phyloP scores from a whole-genome alignment of 2,888 invertebrate genomes.

The Gandaritis pyraliata region DNA sequence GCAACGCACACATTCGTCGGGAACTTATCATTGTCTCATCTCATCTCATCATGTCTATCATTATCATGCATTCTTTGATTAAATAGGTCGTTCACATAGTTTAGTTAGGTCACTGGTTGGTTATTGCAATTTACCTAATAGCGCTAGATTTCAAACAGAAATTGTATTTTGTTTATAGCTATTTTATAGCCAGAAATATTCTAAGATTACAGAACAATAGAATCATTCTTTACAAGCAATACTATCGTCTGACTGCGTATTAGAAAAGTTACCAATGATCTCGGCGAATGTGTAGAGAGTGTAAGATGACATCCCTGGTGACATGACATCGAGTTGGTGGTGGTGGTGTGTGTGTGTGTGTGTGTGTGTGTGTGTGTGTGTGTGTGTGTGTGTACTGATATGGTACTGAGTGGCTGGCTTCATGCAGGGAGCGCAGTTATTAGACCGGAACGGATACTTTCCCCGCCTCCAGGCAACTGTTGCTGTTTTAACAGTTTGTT shows the following conservation, averaged over 20 bases:
- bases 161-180: background rate
- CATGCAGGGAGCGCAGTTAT: slow-evolving; percentile 43
- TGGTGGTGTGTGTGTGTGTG: background rate
- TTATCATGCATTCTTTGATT: slow-evolving; percentile 36
- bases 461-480: slow-evolving; percentile 46
- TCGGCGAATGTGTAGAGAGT: slow-evolving; percentile 1
- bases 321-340: background rate
- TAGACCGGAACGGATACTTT: slow-evolving; percentile 66
- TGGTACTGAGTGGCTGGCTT: slow-evolving; percentile 16
- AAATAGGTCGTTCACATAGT: slow-evolving; percentile 27
- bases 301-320: background rate
- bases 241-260: no score
- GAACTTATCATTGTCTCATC: background rate
- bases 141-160: slow-evolving; percentile 14
- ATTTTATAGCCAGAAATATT: background rate
- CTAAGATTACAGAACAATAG: background rate
- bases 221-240: no score
- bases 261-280: background rate
- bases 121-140: slow-evolving; percentile 23
- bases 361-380: background rate
- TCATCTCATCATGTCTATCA: no score
- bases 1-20: slow-evolving; percentile 16
- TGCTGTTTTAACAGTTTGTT: slow-evolving; percentile 6
- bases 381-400: background rate
- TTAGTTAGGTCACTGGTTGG: slow-evolving; percentile 20